phyloP scores from a whole-genome alignment of 2,888 invertebrate genomes.

The Lacanobia wlatinum region DNA sequence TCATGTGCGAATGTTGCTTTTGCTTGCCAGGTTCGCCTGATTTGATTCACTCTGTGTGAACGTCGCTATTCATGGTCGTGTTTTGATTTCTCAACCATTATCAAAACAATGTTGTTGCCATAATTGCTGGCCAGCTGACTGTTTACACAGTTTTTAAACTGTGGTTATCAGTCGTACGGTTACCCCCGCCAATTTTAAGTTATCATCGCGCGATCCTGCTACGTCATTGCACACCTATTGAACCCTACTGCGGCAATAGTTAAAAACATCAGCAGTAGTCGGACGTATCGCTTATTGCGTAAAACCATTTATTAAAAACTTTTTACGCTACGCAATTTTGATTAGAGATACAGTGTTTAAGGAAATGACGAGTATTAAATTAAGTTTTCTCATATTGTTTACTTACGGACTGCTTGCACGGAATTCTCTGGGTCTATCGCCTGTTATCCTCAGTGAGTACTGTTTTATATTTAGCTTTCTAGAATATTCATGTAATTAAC shows the following conservation, averaged over 20 bases:
- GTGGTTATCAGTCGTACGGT: slow-evolving; percentile 70
- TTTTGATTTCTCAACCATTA: slow-evolving; percentile 36
- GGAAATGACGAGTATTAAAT: slow-evolving; percentile 77
- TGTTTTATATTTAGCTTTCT: slow-evolving; percentile 53
- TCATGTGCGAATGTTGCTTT: background rate
- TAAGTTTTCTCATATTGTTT: slow-evolving; percentile 75
- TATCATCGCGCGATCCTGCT: slow-evolving; percentile 69
- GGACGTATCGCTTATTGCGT: slow-evolving; percentile 52
- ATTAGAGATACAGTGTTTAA: slow-evolving; percentile 33
- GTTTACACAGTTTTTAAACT: slow-evolving; percentile 54
- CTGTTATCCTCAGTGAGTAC: slow-evolving; percentile 87
- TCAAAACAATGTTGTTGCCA: slow-evolving; percentile 64
- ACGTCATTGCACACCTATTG: slow-evolving; percentile 66
- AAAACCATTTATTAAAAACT: slow-evolving; percentile 26
- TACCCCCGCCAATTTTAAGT: slow-evolving; percentile 65
- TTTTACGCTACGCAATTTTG: slow-evolving; percentile 34
- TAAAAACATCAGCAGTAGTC: slow-evolving; percentile 37
- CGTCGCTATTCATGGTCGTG: slow-evolving; percentile 6
- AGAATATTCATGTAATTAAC: slow-evolving; percentile 55
- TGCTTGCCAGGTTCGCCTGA: background rate
- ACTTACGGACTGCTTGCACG: slow-evolving; percentile 78
- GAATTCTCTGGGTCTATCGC: slow-evolving; percentile 84
- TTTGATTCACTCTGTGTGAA: background rate
- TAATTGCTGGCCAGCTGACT: slow-evolving; percentile 66
- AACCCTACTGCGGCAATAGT: slow-evolving; percentile 48